Base-by-base conservation (phyloP, 2,113 vertebrate genomes). In the Anas platyrhynchos region DNA sequence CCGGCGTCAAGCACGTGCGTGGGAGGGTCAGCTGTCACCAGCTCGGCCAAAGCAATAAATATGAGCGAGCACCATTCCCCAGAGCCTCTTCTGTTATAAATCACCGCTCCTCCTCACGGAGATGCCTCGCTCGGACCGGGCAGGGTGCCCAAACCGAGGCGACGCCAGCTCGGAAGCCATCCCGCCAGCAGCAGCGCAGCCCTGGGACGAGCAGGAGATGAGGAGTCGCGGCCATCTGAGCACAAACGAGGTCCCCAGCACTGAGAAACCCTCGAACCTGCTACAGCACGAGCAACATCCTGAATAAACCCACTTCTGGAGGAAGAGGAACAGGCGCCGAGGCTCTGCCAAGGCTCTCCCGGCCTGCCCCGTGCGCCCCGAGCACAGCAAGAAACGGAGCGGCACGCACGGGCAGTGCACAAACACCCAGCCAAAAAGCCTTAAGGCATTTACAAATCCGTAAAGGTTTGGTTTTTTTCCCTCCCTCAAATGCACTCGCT, bases 361-460 rank as follows among this genome's bases (percentile, higher is more conserved):
- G 36, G 69, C 25, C 68, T 54, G 88, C 78, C 69, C 65, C 29
- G 46, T 6, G 44, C 1, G 0, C 43, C 32, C 38, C 25, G n/a
- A n/a, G 44, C 25, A 16, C 27, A 26, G 91, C 15, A 72, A 84
- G 29, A 72, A 88, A 79, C 21, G 54, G 38, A 65, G 36, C 0
- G 26, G 36, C 62, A 75, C 66, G 46, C 43, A 71, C 62, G 27
- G 44, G 2, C 73, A 23, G 77, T 7, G 52, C 54, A 23, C 89
- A 58, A 62, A 87, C 12, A 55, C 59, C 26, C 52, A 62, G 38
- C 59, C 73, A 32, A 52, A 69, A 88, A 85, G 81, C 72, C 89
- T 89, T 89, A 94, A 87, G 84, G 91, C 91, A 80, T 87, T 89
- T 69, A 78, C 50, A 91, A 56, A 69, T 43, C 79, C 13, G 77